phyloP scores from a whole-genome alignment of 2,888 invertebrate genomes.

The Belgica antarctica region DNA sequence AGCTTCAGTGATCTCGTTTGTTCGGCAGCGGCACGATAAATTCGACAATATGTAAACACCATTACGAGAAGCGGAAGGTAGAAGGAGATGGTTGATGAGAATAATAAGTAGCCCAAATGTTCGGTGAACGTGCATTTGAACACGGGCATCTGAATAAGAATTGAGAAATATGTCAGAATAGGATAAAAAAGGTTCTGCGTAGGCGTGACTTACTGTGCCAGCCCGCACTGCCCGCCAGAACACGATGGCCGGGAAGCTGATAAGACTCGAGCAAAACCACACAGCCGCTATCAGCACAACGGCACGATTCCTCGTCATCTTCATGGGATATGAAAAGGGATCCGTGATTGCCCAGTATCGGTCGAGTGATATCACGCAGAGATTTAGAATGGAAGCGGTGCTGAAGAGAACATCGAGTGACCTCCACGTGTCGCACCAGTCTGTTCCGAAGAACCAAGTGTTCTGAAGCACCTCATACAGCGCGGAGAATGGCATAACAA shows the following conservation, averaged over 20 bases:
- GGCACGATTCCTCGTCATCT: constrained; percentile 87
- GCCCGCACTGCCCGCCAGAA: constrained; percentile 90
- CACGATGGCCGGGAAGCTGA: constrained; percentile 96
- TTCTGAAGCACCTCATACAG: constrained; percentile 84
- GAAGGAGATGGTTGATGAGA: constrained; percentile 96
- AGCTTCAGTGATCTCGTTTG: constrained; percentile 87
- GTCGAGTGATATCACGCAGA: constrained; percentile 95
- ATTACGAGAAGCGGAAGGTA: constrained; percentile 95
- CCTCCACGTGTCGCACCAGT: constrained; percentile 98
- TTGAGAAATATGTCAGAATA: no score
- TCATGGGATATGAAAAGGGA: constrained; percentile 94
- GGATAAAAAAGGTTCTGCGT: no score
- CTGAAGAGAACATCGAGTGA: constrained; percentile 95
- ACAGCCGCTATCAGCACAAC: constrained; percentile 86
- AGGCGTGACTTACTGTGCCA: no score
- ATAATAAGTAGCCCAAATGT: constrained; percentile 91
- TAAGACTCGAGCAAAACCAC: constrained; percentile 94
- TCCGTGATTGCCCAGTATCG: constrained; percentile 99
- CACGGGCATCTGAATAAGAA: constrained; percentile 76
- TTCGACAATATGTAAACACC: constrained; percentile 96
- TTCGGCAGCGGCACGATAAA: constrained; percentile 89
- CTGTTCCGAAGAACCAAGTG: constrained; percentile 90
- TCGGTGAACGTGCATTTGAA: constrained; percentile 95
- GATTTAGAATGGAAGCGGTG: constrained; percentile 94
- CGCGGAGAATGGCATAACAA: constrained; percentile 97